Evolutionary conservation across 1,140 invertebrate genomes (phyloP), one percentile per base, ranked within the genome.

Genomic region (Temnothorax longispinosus): DNA sequence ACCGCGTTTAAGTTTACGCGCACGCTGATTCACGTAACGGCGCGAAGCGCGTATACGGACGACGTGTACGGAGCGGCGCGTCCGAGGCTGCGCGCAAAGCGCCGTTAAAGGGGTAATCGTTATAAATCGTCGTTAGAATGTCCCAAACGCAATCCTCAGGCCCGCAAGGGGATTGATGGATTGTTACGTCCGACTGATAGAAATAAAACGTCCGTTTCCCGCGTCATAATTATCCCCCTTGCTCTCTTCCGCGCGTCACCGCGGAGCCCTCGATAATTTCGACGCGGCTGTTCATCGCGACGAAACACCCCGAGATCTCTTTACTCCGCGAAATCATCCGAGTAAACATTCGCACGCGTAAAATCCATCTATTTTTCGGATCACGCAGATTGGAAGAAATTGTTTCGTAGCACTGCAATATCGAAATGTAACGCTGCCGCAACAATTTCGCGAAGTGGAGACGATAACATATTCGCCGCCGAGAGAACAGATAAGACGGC

Each of bases 81-180:
- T 58, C 52, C 64, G 7, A 65, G n/a, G n/a, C 21, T 54, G 32
- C 60, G 32, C 60, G 47, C 76, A 32, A 47, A 4, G 52, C 21
- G 50, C 52, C 41, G 38, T 84, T 84, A 84, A 84, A 84, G 54
- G 69, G 80, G 54, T 84, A 84, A 84, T 84, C 67, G 54, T 84
- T 75, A 50, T 84, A 84, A 74, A 84, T 84, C 27, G 69, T 60
- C 27, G 27, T 27, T 27, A 27, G 27, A 27, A 27, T 27, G 27
- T 60, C n/a, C 13, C 47, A 62, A 80, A 38, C 76, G 76, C 13
- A 8, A 27, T 47, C 7, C 32, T 62, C 60, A 27, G 13, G n/a
- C 52, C 62, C 32, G 47, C 54, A 32, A n/a, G 38, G 27, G 41
- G 35, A 84, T 81, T 71, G 65, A 84, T 75, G 44, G 41, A 35